Evolutionary conservation across 2,797 vertebrate genomes (phyloP).

Genomic region (Hemibagrus guttatus): DNA sequence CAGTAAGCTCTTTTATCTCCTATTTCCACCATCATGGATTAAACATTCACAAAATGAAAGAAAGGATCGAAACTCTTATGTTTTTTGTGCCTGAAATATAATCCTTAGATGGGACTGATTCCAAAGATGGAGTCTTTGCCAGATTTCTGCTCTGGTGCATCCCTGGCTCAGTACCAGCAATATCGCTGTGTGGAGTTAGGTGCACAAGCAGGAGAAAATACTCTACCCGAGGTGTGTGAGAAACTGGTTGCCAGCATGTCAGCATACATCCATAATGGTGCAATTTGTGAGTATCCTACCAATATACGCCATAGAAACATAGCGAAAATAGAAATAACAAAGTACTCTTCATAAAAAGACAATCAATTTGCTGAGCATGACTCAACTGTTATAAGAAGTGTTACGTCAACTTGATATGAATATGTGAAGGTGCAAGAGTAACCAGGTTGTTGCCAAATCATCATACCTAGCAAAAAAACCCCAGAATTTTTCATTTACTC

Average conservation of each 20-base stretch:
- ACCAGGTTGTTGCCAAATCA: background rate
- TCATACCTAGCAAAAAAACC: background rate
- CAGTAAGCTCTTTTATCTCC: constrained; percentile 74
- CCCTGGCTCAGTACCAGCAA: constrained; percentile 73
- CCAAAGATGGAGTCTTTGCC: constrained; percentile 75
- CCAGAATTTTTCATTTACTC: background rate
- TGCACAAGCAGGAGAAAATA: constrained; percentile 62
- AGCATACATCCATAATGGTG: constrained; percentile 80
- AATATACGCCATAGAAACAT: background rate
- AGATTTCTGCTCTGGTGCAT: constrained; percentile 76
- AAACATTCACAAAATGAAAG: constrained; percentile 4
- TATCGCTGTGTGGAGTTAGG: constrained; percentile 79
- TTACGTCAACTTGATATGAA: background rate
- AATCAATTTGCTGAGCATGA: background rate
- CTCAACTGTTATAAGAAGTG: background rate
- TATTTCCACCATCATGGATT: background rate
- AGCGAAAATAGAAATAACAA: background rate
- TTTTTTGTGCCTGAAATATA: background rate
- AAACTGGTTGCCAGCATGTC: constrained; percentile 80
- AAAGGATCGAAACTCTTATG: background rate
- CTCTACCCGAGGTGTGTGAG: constrained; percentile 71
- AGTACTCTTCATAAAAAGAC: background rate
- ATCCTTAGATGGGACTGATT: constrained; percentile 81
- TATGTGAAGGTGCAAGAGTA: background rate
- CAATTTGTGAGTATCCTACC: constrained; percentile 73